Percentiles rank a stretch among this genome's conserved stretches.
phyloP scores from a whole-genome alignment of 1,140 invertebrate genomes.

The Tyrophagus putrescentiae region DNA sequence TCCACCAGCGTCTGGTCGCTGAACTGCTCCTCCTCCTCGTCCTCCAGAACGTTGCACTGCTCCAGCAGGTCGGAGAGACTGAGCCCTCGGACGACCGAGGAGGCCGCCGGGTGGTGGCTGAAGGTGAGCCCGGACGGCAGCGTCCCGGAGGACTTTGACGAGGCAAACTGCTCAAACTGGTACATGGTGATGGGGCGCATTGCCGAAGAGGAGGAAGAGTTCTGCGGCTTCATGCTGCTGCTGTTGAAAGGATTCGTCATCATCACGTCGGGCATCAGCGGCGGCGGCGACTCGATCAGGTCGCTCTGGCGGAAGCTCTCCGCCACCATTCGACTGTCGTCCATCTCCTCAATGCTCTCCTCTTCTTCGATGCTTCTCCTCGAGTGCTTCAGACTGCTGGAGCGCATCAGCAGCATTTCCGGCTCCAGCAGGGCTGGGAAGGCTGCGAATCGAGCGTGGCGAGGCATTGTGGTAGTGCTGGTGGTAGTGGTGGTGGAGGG shows the following conservation, averaged over 20 bases:
- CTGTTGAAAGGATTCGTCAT: background rate
- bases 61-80: background rate
- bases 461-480: background rate
- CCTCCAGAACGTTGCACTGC: background rate
- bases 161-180: background rate
- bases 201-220: too few relatives aligned
- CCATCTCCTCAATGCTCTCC: too few relatives aligned
- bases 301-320: background rate
- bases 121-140: background rate
- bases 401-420: background rate
- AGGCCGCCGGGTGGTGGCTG: too few relatives aligned
- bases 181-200: background rate
- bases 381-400: too few relatives aligned
- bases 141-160: background rate
- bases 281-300: constrained; percentile 7
- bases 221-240: too few relatives aligned
- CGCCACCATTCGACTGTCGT: background rate
- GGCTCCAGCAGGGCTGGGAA: background rate
- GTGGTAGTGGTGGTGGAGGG: too few relatives aligned
- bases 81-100: background rate
- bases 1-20: constrained; percentile 4
- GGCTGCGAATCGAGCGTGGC: background rate
- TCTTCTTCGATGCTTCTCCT: too few relatives aligned
- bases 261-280: background rate
- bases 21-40: background rate